phyloP scores from a whole-genome alignment of 2,113 vertebrate genomes.

The Calyptomena viridis region DNA sequence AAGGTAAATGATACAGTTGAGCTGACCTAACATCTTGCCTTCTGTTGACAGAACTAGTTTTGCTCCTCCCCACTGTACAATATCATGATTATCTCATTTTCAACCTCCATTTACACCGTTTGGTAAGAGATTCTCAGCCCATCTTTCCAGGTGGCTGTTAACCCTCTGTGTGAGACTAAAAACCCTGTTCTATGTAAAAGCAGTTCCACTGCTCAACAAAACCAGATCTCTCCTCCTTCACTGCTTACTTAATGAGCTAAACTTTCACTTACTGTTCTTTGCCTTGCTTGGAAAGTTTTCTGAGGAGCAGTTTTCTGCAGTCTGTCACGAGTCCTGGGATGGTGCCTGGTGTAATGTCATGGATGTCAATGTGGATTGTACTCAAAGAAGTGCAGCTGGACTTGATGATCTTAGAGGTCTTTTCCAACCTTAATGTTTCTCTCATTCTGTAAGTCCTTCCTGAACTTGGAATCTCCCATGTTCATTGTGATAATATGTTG shows the following conservation, averaged over 20 bases:
- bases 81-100: background rate
- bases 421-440: background rate
- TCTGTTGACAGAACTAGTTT: background rate
- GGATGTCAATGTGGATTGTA: background rate
- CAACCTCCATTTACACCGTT: background rate
- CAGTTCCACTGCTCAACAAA: background rate
- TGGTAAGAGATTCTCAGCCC: background rate
- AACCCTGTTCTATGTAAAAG: background rate
- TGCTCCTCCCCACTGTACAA: background rate
- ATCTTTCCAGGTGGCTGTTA: background rate
- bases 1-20: background rate
- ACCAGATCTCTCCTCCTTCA: background rate
- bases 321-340: background rate
- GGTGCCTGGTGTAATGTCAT: background rate
- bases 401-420: background rate
- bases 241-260: background rate
- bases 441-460: background rate
- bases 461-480: background rate
- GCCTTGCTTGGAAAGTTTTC: background rate
- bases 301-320: background rate
- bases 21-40: background rate
- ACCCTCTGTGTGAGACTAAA: background rate
- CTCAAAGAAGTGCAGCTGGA: background rate
- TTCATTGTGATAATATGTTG: background rate
- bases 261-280: background rate